phyloP scores from a whole-genome alignment of 2,797 vertebrate genomes.

The Sebastiscus albofasciatus region DNA sequence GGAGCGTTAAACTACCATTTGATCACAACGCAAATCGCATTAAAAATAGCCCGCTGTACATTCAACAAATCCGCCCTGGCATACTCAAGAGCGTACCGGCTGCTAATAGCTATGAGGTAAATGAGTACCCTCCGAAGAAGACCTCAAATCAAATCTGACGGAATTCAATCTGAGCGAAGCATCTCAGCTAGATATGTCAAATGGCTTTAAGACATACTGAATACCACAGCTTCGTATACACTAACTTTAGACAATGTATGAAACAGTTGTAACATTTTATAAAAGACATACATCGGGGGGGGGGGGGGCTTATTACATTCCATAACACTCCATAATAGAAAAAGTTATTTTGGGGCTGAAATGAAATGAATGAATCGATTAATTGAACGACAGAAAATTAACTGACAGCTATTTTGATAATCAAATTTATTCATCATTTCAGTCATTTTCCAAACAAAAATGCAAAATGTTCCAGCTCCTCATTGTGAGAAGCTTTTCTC shows the following conservation, averaged over 20 bases:
- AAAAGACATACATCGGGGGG: neutral
- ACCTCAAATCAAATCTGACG: constrained; percentile 55
- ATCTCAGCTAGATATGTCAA: constrained; percentile 22
- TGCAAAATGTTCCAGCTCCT: neutral
- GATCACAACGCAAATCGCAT: constrained; percentile 61
- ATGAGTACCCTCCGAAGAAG: constrained; percentile 29
- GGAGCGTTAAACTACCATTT: constrained; percentile 53
- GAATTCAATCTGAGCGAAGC: constrained; percentile 55
- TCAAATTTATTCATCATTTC: neutral
- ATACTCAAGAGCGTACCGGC: constrained; percentile 8
- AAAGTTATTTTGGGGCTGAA: neutral
- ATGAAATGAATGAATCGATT: neutral
- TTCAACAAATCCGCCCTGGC: constrained; percentile 63
- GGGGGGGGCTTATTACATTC: neutral
- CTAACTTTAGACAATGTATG: neutral
- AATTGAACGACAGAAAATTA: neutral
- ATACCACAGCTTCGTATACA: neutral
- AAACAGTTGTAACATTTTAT: neutral
- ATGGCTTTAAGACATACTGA: constrained; percentile 20
- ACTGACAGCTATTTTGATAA: neutral
- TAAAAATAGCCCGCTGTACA: constrained; percentile 45
- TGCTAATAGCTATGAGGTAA: constrained; percentile 70
- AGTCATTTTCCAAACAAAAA: neutral
- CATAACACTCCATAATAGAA: neutral
- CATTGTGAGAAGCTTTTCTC: neutral